Base-by-base conservation (phyloP, 2,797 vertebrate species). In the Thripadectes ignobilis region DNA sequence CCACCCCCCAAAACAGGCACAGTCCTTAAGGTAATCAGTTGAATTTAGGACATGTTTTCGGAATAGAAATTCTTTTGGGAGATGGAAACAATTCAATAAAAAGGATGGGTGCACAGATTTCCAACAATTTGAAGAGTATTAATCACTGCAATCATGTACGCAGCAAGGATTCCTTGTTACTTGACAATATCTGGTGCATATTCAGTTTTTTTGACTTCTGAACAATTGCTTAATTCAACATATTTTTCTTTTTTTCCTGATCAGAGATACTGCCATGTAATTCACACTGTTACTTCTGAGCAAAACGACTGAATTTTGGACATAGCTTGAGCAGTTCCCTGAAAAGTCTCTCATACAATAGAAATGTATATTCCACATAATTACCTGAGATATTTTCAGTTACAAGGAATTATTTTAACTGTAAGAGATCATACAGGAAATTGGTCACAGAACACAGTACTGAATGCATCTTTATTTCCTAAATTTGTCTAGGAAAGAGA, bases 161-260 rank as follows among this genome's bases (percentile, higher is more conserved):
- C n/a, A 83, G 10, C 39, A 69, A 69, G 19, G 22, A 58, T 67
- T 85, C 22, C 21, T 6, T 30, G 7, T 46, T 71, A 49, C 77
- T 90, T 84, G n/a, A 78, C 91, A 95, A 88, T 76, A 67, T 21
- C 32, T 96, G 63, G 22, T 58, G 26, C 2, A 12, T 63, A 76
- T 92, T 97, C 83, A 49, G 23, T 82, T 96, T 95, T 95, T 84
- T 92, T 17, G 30, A 30, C 36, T 94, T 93, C 41, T 81, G 82
- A 87, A 61, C 39, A 89, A 85, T 32, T 2, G 3, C 29, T 82
- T 85, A 73, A 78, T 69, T 62, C 76, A 69, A 62, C 24, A 14
- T 36, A 5, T 23, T 52, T 49, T 71, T 23, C 4, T 38, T 36
- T 71, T 27, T 36, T 65, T 94, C 48, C 14, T 58, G 32, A 10